Evolutionary conservation across 1,140 invertebrate genomes (phyloP), one percentile per base, ranked within the genome.

Genomic region (Akabosia matsudoensis): DNA sequence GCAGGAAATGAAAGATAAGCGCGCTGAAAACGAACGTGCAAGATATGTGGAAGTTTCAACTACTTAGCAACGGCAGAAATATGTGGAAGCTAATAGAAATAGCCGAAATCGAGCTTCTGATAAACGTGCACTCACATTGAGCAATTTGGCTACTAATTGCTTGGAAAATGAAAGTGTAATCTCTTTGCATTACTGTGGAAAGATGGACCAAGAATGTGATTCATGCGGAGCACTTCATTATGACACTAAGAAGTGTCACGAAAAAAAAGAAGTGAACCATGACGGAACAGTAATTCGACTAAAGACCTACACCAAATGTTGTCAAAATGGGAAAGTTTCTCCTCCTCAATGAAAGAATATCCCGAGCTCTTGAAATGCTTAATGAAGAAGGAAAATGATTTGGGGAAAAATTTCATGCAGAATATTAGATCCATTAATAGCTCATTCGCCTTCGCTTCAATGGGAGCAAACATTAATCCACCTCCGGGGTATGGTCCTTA

Each of bases 371-470:
- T 45, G 1, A 14, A 26, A 34, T 16, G 10, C 7, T 4, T 73
- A 37, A 26, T 52, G 70, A 73, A 7, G 16, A 30, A 73, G n/a
- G 7, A 37, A 22, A 13, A 24, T 4, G 22, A 14, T 33, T 33
- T 79, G 13, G 73, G 64, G 31, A 78, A 78, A 33, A 13, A 75
- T 10, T 83, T 83, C 72, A 33, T 83, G 64, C n/a, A 56, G n/a
- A 81, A 83, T 26, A 82, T 83, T 30, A 22, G 82, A 28, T 75
- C 51, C 18, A 82, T 80, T 76, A 83, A 83, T 77, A 80, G 45
- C 26, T 76, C 70, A 28, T 82, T 82, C 16, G 64, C 80, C 61
- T 77, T 82, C 67, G 77, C 76, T 56, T 83, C 81, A 28, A 79
- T 82, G 54, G 81, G 79, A 56, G 76, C 77, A 51, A 79, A 72